Evolutionary conservation across 2,888 invertebrate genomes (phyloP).

Genomic region (Bellardia pandia): DNA sequence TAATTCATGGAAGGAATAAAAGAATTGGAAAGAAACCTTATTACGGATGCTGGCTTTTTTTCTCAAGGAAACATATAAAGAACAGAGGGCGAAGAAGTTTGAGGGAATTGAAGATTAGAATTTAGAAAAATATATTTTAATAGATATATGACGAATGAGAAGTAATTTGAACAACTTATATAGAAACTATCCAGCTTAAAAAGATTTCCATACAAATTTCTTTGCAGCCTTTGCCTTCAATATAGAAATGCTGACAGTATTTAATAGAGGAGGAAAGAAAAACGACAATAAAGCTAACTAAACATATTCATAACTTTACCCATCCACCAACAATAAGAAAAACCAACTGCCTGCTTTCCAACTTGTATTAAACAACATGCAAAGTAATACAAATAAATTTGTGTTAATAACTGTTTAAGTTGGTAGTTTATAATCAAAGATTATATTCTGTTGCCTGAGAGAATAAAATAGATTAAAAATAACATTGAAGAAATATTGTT

Average conservation of each 20-base stretch:
- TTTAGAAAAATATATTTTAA: too few species aligned
- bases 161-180: too few species aligned
- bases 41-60: too few species aligned
- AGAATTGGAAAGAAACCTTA: too few species aligned
- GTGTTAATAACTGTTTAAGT: slow-evolving; percentile 72
- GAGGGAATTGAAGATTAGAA: too few species aligned
- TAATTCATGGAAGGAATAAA: too few species aligned
- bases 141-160: too few species aligned
- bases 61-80: too few species aligned
- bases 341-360: slow-evolving; percentile 18
- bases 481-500: slow-evolving; percentile 66
- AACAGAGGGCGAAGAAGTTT: too few species aligned
- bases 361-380: slow-evolving; percentile 38
- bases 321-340: neutral
- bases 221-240: neutral
- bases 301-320: slow-evolving; percentile 50
- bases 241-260: neutral
- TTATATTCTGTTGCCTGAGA: slow-evolving; percentile 67
- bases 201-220: neutral
- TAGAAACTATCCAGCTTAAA: too few species aligned
- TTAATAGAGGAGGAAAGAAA: neutral
- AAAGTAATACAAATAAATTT: slow-evolving; percentile 70
- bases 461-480: slow-evolving; percentile 71
- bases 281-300: slow-evolving; percentile 3
- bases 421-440: slow-evolving; percentile 70